phyloP scores from a whole-genome alignment of 37 sponge, comb jelly and placozoan genomes.

The Chondrilla cf. caribensis region DNA sequence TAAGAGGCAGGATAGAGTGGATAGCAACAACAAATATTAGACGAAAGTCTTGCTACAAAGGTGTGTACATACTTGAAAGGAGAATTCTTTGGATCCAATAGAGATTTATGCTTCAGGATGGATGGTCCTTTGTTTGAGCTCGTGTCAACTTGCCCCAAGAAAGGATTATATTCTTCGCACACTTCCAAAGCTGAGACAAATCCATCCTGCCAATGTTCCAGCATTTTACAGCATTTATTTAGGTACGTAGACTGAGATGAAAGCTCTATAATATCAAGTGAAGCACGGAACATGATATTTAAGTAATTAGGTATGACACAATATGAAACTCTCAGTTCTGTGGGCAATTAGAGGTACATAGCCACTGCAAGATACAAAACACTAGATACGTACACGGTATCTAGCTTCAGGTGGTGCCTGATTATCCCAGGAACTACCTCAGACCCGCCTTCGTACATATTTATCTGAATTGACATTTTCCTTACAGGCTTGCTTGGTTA shows the following conservation, averaged over 20 bases:
- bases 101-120: constrained; percentile 69
- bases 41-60: too few species aligned
- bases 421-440: too few species aligned
- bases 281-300: too few species aligned
- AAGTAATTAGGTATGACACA: neutral
- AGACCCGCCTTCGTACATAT: too few species aligned
- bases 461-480: too few species aligned
- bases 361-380: too few species aligned
- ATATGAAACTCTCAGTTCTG: neutral
- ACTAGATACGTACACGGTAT: too few species aligned
- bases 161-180: constrained; percentile 12
- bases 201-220: constrained; percentile 74
- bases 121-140: constrained; percentile 28
- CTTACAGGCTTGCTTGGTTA: too few species aligned
- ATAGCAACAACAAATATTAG: too few species aligned
- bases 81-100: constrained; percentile 73
- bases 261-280: constrained; percentile 61
- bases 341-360: too few species aligned
- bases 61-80: constrained; percentile 64
- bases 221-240: constrained; percentile 47
- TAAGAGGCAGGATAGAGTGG: neutral
- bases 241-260: constrained; percentile 66
- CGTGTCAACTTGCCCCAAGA: constrained; percentile 9
- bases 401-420: too few species aligned
- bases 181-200: constrained; percentile 48